phyloP scores from a whole-genome alignment of 2,113 vertebrate genomes.

The Scytalopus superciliaris region DNA sequence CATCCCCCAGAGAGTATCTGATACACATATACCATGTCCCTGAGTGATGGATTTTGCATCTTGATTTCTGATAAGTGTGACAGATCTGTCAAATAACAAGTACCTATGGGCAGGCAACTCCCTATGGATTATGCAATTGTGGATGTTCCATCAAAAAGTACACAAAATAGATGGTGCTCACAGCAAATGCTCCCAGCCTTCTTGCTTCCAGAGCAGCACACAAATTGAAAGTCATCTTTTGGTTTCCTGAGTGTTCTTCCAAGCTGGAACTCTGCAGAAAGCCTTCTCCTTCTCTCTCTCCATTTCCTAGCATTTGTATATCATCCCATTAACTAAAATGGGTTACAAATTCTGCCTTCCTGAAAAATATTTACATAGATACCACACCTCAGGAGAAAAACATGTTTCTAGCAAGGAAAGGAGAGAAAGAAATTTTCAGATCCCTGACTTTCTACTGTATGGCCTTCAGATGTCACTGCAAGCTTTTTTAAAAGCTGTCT shows the following conservation, averaged over 20 bases:
- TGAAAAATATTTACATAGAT: not conserved
- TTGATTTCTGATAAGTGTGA: constrained; percentile 50
- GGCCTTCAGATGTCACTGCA: constrained; percentile 65
- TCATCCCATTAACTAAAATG: not conserved
- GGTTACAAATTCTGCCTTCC: not conserved
- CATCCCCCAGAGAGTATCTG: constrained; percentile 11
- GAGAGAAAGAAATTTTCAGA: not conserved
- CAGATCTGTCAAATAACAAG: constrained; percentile 55
- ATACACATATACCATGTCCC: constrained; percentile 25
- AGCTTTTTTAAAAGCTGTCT: not conserved
- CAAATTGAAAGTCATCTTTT: not conserved
- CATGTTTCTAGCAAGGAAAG: not conserved
- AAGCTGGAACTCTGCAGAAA: not conserved
- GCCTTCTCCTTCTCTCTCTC: not conserved
- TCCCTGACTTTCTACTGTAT: not conserved
- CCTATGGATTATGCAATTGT: not conserved
- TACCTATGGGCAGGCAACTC: constrained; percentile 38
- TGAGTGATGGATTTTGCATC: constrained; percentile 61
- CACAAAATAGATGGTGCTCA: not conserved
- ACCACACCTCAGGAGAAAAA: not conserved
- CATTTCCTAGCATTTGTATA: not conserved
- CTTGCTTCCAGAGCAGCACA: not conserved
- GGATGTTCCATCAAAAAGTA: not conserved
- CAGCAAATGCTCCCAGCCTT: not conserved
- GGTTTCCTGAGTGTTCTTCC: not conserved